Evolutionary conservation across 1,140 invertebrate genomes (phyloP), one percentile per base, ranked within the genome.

Genomic region (Tribolium madens): DNA sequence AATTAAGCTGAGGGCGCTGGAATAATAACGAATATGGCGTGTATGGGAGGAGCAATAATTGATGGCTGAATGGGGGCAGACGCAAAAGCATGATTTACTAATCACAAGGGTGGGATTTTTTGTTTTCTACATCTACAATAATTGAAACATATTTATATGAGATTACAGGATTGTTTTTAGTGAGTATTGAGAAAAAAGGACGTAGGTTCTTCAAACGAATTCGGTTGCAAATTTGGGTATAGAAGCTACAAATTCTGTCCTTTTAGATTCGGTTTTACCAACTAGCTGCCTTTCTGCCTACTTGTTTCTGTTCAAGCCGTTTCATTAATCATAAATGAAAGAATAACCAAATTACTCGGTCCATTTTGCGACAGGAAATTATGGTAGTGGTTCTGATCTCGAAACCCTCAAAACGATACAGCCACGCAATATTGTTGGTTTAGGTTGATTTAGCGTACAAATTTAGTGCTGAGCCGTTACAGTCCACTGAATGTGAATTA

Each of bases 401-500:
- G n/a, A 64, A 33, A 64, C 57, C 57, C 57, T 26, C 26, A 64
- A 64, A 64, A 64, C 57, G 57, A n/a, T 31, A 50, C 31, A 17
- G 53, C 48, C 33, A 48, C 42, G 26, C 14, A 64, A 42, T 75
- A 48, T 75, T 50, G 46, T 47, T 68, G 33, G 33, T 75, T 78
- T 75, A 47, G 26, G 36, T 68, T 52, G 47, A 64, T 60, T 57
- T 76, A 53, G 36, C 46, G 46, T 50, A 72, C 15, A 72, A 72
- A 72, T 72, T 72, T 72, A 48, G 21, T 52, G 70, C 18, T 50
- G 21, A 72, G 69, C 69, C 69, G 69, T 71, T 71, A 48, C 69
- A 71, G 69, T 71, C 69, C 47, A 48, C 57, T 13, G 57, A 64
- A 64, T 64, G 57, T 64, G 57, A 64, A 64, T 64, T 33, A 64